Evolutionary conservation across 2,797 vertebrate species (phyloP).

Genomic region (Falco novaeseelandiae): DNA sequence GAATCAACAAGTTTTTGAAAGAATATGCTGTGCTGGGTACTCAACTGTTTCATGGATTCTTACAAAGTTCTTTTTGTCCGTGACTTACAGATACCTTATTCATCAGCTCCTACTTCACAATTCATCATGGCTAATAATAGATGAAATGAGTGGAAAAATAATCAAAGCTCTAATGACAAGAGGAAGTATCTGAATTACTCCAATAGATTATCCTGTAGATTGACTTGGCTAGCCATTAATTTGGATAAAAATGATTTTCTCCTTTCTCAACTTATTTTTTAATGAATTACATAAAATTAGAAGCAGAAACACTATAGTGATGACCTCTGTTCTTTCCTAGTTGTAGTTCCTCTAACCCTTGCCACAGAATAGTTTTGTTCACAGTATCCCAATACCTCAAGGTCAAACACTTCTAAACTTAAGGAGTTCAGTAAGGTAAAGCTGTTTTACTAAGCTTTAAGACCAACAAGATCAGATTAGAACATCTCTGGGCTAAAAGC

Average conservation of each 20-base stretch:
- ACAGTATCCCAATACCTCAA: neutral
- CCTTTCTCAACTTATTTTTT: conserved; percentile 6
- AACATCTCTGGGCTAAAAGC: neutral
- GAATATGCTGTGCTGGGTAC: neutral
- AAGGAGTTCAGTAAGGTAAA: neutral
- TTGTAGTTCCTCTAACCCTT: neutral
- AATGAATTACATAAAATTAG: neutral
- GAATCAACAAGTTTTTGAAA: neutral
- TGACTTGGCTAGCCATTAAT: neutral
- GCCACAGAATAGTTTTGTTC: neutral
- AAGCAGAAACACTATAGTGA: neutral
- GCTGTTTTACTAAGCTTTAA: neutral
- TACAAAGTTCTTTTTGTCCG: neutral
- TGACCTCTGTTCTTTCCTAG: neutral
- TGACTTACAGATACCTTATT: neutral
- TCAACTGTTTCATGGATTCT: neutral
- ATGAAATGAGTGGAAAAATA: conserved; percentile 27
- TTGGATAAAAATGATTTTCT: neutral
- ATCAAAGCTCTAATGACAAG: conserved; percentile 43
- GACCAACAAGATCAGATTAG: neutral
- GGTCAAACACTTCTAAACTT: neutral
- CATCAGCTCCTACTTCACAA: neutral
- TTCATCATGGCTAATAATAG: conserved; percentile 5
- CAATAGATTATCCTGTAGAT: conserved; percentile 14
- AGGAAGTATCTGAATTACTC: conserved; percentile 21